Evolutionary conservation across 2,888 invertebrate species (phyloP).

Genomic region (Macaria notata): DNA sequence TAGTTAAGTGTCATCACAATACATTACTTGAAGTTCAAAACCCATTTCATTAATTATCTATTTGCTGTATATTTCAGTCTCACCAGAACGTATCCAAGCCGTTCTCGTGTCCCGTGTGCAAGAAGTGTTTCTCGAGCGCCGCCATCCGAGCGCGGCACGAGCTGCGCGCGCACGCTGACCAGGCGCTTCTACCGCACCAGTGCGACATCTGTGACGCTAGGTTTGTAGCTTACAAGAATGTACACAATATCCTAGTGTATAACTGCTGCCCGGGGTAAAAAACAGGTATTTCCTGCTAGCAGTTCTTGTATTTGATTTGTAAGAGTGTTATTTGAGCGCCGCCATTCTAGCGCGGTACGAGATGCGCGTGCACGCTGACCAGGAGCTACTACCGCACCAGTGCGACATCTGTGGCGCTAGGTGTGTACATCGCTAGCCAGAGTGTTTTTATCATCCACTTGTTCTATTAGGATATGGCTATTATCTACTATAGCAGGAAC

Average conservation of each 20-base stretch:
- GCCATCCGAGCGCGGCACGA: conserved; percentile 59
- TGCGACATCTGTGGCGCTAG: conserved; percentile 59
- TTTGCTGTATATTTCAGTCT: conserved; percentile 45
- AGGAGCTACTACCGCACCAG: conserved; percentile 53
- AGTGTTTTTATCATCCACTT: too few species aligned
- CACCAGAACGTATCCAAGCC: conserved; percentile 59
- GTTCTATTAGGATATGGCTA: too few species aligned
- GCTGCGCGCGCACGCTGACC: conserved; percentile 56
- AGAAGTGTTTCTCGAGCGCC: conserved; percentile 61
- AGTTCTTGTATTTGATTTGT: conserved; percentile 56
- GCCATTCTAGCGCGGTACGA: conserved; percentile 59
- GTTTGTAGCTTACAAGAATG: too few species aligned
- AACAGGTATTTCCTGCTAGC: too few species aligned
- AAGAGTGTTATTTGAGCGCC: conserved; percentile 60
- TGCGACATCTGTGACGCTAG: conserved; percentile 59
- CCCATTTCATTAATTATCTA: too few species aligned
- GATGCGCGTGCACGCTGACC: conserved; percentile 56
- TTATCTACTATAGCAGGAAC: too few species aligned
- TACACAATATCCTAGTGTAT: too few species aligned
- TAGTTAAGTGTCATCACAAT: too few species aligned
- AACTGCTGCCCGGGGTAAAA: too few species aligned
- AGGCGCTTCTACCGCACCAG: conserved; percentile 53
- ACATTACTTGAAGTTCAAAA: too few species aligned
- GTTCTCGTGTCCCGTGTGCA: conserved; percentile 56
- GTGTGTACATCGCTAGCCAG: too few species aligned